These are phyloP conservation scores for Sminthurinus aureus DNA, from an alignment of 2,888 invertebrate species.

Conservation along the genomic window DNA sequence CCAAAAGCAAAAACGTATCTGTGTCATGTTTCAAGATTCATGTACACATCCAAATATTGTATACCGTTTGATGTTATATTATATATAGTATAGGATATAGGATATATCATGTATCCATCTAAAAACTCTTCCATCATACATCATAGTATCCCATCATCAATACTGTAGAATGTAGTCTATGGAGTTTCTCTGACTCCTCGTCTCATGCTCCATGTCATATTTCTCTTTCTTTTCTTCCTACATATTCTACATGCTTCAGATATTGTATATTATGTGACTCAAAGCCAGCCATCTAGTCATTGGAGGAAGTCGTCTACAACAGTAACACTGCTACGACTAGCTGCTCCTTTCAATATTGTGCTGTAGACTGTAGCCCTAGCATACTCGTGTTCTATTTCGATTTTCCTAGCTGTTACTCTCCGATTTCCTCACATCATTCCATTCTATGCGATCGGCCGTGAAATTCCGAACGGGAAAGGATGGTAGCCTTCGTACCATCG, in stretches of 20 bases:
- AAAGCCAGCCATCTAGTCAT: not conserved
- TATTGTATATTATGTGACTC: conserved; percentile 16
- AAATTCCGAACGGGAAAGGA: conserved; percentile 26
- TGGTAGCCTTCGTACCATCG: conserved; percentile 25
- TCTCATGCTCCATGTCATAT: not conserved
- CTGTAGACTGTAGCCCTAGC: not conserved
- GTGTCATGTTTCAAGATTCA: not conserved
- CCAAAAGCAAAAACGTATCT: not conserved
- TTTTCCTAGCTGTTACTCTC: conserved; percentile 32
- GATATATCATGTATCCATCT: not conserved
- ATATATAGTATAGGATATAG: not conserved
- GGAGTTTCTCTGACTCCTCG: not conserved
- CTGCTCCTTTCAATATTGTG: too few relatives aligned
- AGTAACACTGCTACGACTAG: too few relatives aligned
- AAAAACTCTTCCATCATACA: not conserved
- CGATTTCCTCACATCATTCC: conserved; percentile 32
- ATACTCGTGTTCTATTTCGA: conserved; percentile 28
- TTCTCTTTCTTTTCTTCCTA: not conserved
- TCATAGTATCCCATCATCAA: not conserved
- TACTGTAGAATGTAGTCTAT: not conserved
- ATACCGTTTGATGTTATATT: not conserved
- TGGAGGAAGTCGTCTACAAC: not conserved
- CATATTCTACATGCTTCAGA: conserved; percentile 22
- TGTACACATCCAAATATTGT: not conserved
- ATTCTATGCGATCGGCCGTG: conserved; percentile 28